These are phyloP conservation scores for Gulo gulo DNA, from an alignment of 2,113 vertebrate genomes.

Conservation along the genomic window DNA sequence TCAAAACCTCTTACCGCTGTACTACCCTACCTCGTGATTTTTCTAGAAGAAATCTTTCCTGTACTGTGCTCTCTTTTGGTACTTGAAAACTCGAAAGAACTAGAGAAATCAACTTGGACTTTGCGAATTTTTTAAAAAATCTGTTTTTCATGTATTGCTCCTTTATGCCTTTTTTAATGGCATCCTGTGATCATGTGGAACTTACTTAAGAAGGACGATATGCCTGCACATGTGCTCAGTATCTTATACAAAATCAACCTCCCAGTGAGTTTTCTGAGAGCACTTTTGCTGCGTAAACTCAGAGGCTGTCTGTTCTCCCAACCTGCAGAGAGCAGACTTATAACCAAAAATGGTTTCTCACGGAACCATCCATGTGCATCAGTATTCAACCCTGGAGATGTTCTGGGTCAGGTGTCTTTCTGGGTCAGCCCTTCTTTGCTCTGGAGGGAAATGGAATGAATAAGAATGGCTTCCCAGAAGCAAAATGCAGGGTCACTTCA, in stretches of 20 bases:
- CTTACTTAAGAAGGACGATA: background rate
- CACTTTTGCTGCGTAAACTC: background rate
- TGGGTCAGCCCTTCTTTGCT: background rate
- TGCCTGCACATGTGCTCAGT: background rate
- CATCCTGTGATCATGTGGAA: background rate
- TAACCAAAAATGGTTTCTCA: background rate
- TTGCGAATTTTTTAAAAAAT: background rate
- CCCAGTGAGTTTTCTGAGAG: background rate
- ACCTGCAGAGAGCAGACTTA: background rate
- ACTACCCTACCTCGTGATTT: background rate
- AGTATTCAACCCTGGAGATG: conserved; percentile 1
- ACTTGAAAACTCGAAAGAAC: background rate
- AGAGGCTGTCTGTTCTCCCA: background rate
- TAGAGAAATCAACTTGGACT: background rate
- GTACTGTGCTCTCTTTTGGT: background rate
- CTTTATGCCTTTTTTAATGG: background rate
- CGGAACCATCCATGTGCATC: background rate
- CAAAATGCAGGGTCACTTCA: background rate
- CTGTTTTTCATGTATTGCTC: background rate
- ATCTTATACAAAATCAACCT: background rate
- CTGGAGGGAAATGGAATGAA: background rate
- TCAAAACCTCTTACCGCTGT: background rate
- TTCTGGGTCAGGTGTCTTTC: background rate
- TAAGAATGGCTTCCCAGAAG: conserved; percentile 51
- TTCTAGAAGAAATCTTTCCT: background rate